Base-by-base conservation (phyloP, 2,113 vertebrate genomes). In the Nycticryphes semicollaris region DNA sequence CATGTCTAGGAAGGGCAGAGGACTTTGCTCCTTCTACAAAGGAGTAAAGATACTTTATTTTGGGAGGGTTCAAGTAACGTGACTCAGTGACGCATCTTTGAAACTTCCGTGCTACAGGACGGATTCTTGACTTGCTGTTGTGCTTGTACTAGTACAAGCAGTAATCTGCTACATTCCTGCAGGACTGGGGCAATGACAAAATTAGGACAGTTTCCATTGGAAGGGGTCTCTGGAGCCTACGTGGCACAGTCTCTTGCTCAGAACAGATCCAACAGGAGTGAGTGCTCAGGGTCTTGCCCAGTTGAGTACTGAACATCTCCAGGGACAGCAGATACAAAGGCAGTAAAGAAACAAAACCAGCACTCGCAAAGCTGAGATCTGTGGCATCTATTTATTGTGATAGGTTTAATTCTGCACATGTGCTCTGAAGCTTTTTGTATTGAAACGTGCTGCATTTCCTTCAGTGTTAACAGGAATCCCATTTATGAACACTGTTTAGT, bases 51-150 rank as follows among this genome's bases (percentile, higher is more conserved):
- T 20, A 14, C 30, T 47, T 76, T 3, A 47, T 14, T 33, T 14
- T 91, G 63, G 41, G 57, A 87, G 39, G 39, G 60, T 68, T 25
- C 14, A 21, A 79, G 53, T 37, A 66, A 59, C 57, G n/a, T 74
- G 81, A 54, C 30, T 21, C 18, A 69, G 39, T 30, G 22, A 21
- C 16, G 8, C 7, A 6, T 30, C 57, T 84, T 59, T 78, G 66
- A n/a, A 56, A 50, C 7, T 10, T 60, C 27, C 9, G 14, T 0
- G 0, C 50, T 59, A 45, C 27, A 30, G 33, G 39, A 28, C 33
- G 60, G 47, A 9, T 14, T 41, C 73, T 84, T 69, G 25, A 24
- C 35, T 39, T 30, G 63, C 73, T 67, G 12, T 31, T 70, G 31
- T 57, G 14, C 70, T 80, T 50, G 23, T 43, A 17, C 48, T 31